Base-by-base conservation (phyloP, 2,113 vertebrate genomes). In the Prunella fulvescens region DNA sequence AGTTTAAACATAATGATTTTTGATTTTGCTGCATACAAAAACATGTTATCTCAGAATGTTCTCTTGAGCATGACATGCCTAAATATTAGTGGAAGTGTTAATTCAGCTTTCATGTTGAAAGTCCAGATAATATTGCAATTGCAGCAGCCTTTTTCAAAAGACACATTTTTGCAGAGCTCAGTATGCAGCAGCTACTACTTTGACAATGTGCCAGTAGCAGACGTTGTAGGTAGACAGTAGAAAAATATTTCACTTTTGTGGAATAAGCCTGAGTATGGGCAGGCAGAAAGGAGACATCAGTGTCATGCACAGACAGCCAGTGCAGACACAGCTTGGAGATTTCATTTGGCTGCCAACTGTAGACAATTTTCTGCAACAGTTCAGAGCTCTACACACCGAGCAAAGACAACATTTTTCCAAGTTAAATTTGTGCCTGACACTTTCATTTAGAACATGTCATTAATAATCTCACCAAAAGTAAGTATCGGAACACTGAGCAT, bases 341-440 rank as follows among this genome's bases (percentile, higher is more conserved):
- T 70, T 60, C 57, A 26, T 66, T 66, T 78, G 50, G 45, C 80
- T 86, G 60, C 56, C 10, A 25, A 10, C 25, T 35, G 29, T 12
- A 60, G 69, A 47, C 18, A 39, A 14, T 81, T 84, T 71, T 47
- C 56, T 79, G 65, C 57, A 79, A 0, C 51, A 40, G 44, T 64
- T 81, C 39, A 84, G 14, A 19, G 19, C 77, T 88, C 66, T 76
- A 62, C 16, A 6, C 57, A 89, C 23, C 23, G 26, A 92, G 69
- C 8, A 84, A 89, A 86, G 81, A 37, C 40, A 77, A 83, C 2
- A 57, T 88, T 88, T 93, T 85, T 79, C 86, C 62, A 72, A 84
- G 29, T 11, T 92, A 20, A 84, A 79, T 31, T 51, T 86, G 67
- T 50, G 33, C 33, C 47, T 67, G 56, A 58, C 6, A 7, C 29